Conservation (phyloP, 2,797 vertebrate species). For the Moxostoma hubbsi region DNA sequence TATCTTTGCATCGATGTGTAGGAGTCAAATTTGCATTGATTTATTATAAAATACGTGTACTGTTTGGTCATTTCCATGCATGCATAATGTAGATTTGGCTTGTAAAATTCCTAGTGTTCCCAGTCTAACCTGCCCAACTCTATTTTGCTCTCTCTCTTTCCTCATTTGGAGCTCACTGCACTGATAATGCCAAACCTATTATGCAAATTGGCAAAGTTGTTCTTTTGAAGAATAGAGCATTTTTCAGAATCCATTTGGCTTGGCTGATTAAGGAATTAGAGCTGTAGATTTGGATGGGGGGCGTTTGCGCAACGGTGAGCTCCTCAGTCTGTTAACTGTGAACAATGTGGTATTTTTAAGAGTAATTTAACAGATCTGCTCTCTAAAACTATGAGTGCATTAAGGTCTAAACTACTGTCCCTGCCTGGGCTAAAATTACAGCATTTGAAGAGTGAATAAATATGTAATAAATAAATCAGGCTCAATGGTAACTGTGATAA, state of each 20-base stretch:
- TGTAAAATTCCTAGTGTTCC: background rate
- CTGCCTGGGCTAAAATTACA: background rate
- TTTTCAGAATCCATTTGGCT: conserved; percentile 47
- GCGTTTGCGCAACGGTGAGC: background rate
- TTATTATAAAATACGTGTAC: too few relatives aligned
- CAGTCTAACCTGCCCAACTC: background rate
- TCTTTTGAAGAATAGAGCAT: conserved; percentile 39
- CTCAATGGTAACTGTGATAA: too few relatives aligned
- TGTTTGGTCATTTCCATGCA: too few relatives aligned
- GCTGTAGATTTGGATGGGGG: conserved; percentile 17
- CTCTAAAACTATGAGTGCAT: background rate
- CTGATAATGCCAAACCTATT: conserved; percentile 48
- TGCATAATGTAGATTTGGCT: too few relatives aligned
- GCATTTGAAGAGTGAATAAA: conserved; percentile 13
- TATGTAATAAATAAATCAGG: background rate
- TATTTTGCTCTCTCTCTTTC: background rate
- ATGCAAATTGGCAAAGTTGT: conserved; percentile 48
- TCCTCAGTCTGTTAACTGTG: conserved; percentile 45
- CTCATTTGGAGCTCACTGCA: background rate
- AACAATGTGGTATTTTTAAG: conserved; percentile 50
- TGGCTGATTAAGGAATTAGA: conserved; percentile 48
- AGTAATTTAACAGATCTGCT: conserved; percentile 50
- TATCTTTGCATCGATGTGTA: conserved; percentile 15
- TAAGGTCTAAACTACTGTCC: background rate
- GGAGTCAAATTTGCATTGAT: background rate